A percentile compares a stretch with the other conserved stretches of the same genome.
phyloP scores from a whole-genome alignment of 2,113 vertebrate species.

The Rhabdornis inornatus region DNA sequence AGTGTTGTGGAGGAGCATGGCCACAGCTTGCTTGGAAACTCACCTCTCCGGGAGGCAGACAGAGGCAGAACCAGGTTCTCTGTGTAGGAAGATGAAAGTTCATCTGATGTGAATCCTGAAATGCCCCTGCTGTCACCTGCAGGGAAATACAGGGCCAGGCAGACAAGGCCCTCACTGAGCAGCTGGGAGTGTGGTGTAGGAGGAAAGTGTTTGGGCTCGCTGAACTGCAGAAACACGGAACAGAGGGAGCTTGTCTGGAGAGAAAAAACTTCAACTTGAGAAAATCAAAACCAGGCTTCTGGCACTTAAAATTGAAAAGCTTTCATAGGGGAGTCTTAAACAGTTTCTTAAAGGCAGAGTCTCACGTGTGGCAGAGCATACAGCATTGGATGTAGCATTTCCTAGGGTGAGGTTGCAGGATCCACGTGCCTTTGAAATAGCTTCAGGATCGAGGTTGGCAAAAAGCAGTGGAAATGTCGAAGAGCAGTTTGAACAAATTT shows the following conservation, averaged over 20 bases:
- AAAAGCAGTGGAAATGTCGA: neutral
- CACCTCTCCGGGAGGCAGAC: neutral
- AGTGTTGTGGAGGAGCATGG: neutral
- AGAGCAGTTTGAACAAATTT: neutral
- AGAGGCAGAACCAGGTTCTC: neutral
- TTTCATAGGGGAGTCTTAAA: neutral
- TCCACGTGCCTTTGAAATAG: accelerated
- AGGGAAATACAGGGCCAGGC: neutral
- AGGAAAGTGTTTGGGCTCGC: neutral
- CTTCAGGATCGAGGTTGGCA: neutral
- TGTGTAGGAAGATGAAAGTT: neutral
- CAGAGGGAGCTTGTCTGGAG: neutral
- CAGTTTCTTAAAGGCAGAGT: neutral
- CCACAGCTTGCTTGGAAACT: neutral
- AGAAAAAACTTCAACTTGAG: neutral
- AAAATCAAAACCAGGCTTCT: conserved; percentile 37
- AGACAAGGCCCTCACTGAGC: neutral
- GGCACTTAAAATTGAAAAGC: neutral
- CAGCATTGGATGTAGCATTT: neutral
- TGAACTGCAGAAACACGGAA: neutral
- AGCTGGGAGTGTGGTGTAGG: neutral
- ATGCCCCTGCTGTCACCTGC: neutral
- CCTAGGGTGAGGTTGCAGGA: neutral
- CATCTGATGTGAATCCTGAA: neutral
- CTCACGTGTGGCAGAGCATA: neutral